Evolutionary conservation across 2,888 invertebrate genomes (phyloP).

Genomic region (Caenorhabditis virilis): DNA sequence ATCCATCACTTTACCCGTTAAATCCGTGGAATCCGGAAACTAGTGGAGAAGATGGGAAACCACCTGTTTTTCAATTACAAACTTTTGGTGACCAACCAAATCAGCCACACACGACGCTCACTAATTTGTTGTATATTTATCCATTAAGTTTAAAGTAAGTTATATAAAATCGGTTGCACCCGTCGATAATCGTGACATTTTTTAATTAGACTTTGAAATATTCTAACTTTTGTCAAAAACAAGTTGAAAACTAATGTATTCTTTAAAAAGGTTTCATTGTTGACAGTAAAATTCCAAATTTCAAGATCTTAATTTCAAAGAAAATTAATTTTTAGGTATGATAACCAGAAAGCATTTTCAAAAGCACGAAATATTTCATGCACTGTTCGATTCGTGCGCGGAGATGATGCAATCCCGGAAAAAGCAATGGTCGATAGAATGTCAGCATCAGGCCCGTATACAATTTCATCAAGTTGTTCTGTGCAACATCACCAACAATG

Average conservation of each 20-base stretch:
- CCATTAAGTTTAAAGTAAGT: slow-evolving; percentile 74
- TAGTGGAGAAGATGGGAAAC: slow-evolving; percentile 6
- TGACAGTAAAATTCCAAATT: background rate
- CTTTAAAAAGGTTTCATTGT: no score
- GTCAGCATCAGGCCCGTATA: slow-evolving; percentile 55
- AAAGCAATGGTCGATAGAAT: slow-evolving; percentile 54
- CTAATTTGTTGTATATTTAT: slow-evolving; percentile 90
- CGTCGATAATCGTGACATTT: no score
- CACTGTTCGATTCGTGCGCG: slow-evolving; percentile 81
- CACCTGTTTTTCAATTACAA: slow-evolving; percentile 82
- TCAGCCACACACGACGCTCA: slow-evolving; percentile 80
- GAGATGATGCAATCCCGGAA: slow-evolving; percentile 70
- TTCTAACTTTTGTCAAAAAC: no score
- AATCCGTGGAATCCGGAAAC: slow-evolving; percentile 52
- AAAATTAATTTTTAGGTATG: slow-evolving; percentile 43
- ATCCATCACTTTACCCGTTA: slow-evolving; percentile 81
- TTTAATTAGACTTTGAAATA: no score
- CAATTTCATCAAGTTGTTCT: slow-evolving; percentile 48
- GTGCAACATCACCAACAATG: slow-evolving; percentile 67
- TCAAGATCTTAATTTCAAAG: background rate
- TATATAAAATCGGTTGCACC: no score
- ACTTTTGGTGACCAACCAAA: slow-evolving; percentile 76
- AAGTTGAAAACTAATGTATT: no score
- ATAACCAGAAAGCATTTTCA: slow-evolving; percentile 63
- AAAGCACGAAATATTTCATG: slow-evolving; percentile 90